phyloP scores from a whole-genome alignment of 2,888 invertebrate species.

The Crossocerus cetratus region DNA sequence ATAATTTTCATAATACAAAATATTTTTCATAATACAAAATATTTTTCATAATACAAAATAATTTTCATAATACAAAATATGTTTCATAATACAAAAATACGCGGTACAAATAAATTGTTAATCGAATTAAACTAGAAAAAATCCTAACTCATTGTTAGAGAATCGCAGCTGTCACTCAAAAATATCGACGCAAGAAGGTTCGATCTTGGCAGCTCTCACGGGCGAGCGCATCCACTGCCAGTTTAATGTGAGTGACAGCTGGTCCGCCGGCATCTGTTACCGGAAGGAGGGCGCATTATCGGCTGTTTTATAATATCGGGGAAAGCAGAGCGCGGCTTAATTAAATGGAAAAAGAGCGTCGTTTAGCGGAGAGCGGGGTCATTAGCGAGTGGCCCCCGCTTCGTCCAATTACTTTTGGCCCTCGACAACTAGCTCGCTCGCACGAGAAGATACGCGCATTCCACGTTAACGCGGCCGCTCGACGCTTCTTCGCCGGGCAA shows the following conservation, averaged over 20 bases:
- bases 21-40: no score
- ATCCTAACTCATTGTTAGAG: no score
- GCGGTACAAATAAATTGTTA: no score
- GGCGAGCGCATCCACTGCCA: constrained; percentile 19
- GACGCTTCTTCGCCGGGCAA: constrained; percentile 1
- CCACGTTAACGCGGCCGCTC: constrained; percentile 9
- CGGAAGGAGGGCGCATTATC: constrained; percentile 54
- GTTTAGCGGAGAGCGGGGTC: constrained; percentile 37
- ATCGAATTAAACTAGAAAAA: no score
- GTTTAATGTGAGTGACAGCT: constrained; percentile 44
- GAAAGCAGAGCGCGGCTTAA: constrained; percentile 45
- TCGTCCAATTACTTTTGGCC: constrained; percentile 38
- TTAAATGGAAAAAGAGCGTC: constrained; percentile 57
- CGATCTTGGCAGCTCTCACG: constrained; percentile 23
- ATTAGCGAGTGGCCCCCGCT: constrained; percentile 39
- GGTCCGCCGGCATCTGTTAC: constrained; percentile 56
- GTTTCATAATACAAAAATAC: no score
- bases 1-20: no score
- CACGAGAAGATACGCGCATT: constrained; percentile 28
- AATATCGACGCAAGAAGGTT: constrained; percentile 17
- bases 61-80: no score
- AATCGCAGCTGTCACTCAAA: neutral
- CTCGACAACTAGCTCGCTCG: constrained; percentile 8
- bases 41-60: no score
- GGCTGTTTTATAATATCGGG: constrained; percentile 45